Conservation (phyloP, 1,140 invertebrate species). For the Conus ventricosus region DNA sequence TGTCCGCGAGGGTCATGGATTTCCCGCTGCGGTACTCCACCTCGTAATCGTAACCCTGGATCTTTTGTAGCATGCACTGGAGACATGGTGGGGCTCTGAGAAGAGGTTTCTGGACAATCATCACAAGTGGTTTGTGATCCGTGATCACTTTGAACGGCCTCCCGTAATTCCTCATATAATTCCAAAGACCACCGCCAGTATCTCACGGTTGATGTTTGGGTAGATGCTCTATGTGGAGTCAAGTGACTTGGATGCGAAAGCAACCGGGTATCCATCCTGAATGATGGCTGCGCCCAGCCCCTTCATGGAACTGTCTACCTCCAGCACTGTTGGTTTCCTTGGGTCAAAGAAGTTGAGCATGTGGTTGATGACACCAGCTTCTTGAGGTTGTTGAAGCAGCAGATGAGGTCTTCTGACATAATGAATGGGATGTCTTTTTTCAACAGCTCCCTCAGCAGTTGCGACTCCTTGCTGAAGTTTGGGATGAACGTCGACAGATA, state of each 20-base stretch:
- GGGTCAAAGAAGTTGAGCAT: constrained; percentile 20
- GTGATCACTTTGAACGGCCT: constrained; percentile 45
- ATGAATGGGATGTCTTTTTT: no score
- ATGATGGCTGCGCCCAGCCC: constrained; percentile 74
- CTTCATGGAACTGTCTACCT: constrained; percentile 50
- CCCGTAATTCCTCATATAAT: constrained; percentile 62
- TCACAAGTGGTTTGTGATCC: constrained; percentile 69
- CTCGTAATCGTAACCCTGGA: constrained; percentile 71
- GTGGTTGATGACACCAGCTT: no score
- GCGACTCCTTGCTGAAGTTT: no score
- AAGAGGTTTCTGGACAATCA: constrained; percentile 73
- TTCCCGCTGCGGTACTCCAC: constrained; percentile 54
- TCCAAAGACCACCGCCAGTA: constrained; percentile 75
- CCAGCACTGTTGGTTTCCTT: constrained; percentile 34
- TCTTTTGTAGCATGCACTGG: constrained; percentile 73
- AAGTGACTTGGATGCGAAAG: constrained; percentile 73
- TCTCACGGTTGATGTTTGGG: constrained; percentile 74
- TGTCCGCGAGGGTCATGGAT: constrained; percentile 20
- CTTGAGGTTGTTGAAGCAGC: no score
- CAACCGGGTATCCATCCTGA: constrained; percentile 73
- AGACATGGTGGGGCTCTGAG: constrained; percentile 70
- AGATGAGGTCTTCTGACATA: background rate
- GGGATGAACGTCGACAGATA: background rate
- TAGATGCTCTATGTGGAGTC: constrained; percentile 73
- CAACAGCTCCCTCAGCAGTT: no score